Evolutionary conservation across 2,888 invertebrate species (phyloP).

Genomic region (Epicampocera succincta): DNA sequence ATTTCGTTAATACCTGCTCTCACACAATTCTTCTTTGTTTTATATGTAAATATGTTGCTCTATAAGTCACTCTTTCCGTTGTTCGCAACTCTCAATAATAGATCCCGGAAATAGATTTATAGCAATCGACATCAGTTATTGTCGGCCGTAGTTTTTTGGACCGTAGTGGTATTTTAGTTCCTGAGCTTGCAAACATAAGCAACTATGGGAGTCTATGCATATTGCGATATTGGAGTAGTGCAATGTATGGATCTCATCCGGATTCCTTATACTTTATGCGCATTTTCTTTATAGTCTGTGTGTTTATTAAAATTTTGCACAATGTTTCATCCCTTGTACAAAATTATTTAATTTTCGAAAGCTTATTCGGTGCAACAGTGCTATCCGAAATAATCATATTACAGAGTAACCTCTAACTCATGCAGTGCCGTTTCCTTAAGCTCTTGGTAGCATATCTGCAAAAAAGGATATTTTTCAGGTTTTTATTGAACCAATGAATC

Average conservation of each 20-base stretch:
- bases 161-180: slow-evolving; percentile 13
- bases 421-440: slow-evolving; percentile 2
- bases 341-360: slow-evolving; percentile 1
- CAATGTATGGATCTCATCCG: slow-evolving; percentile 2
- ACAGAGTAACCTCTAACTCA: not conserved
- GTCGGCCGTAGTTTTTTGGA: not conserved
- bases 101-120: no score
- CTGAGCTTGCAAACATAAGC: not conserved
- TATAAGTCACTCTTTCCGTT: not conserved
- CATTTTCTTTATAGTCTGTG: slow-evolving; percentile 5
- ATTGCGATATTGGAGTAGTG: slow-evolving; percentile 11
- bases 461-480: no score
- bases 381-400: not conserved
- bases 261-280: slow-evolving; percentile 3
- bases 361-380: not conserved
- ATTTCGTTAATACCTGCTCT: not conserved
- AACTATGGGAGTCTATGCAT: not conserved
- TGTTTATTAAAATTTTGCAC: not conserved
- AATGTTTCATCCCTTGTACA: slow-evolving; percentile 8
- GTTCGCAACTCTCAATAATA: not conserved
- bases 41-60: not conserved
- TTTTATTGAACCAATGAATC: no score
- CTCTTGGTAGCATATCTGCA: not conserved
- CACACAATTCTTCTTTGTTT: not conserved
- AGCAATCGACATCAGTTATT: not conserved